Conservation (phyloP, 2,113 vertebrate genomes). For the Tupaia chinensis region DNA sequence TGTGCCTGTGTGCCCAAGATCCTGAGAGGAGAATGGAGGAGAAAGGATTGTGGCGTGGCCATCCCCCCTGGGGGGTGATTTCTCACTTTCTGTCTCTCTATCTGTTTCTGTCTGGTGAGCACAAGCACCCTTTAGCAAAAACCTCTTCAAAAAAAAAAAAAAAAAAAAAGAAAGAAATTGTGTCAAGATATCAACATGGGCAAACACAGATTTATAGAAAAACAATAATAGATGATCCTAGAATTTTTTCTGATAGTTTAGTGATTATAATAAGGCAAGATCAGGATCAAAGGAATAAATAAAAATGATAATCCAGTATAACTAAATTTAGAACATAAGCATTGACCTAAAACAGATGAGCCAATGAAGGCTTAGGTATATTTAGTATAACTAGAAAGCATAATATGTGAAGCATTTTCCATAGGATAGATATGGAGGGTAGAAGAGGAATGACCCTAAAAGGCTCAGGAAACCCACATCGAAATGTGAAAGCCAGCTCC, state of each 20-base stretch:
- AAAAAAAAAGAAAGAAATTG: neutral
- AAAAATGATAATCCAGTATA: slow-evolving; percentile 40
- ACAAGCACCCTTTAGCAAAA: too few species aligned
- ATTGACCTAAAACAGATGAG: neutral
- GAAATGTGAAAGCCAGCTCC: neutral
- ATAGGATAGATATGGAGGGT: neutral
- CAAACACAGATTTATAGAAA: neutral
- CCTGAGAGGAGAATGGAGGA: too few species aligned
- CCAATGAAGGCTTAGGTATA: neutral
- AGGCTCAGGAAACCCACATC: neutral
- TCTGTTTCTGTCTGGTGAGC: too few species aligned
- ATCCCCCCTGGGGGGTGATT: too few species aligned
- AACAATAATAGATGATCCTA: neutral
- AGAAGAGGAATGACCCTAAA: neutral
- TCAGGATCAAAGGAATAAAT: neutral
- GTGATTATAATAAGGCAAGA: slow-evolving; percentile 1
- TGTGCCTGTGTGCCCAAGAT: too few species aligned
- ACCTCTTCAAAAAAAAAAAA: neutral
- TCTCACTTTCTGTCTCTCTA: too few species aligned
- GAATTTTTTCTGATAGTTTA: neutral
- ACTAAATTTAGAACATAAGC: slow-evolving; percentile 6
- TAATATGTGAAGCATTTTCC: neutral
- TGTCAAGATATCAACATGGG: neutral
- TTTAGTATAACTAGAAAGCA: neutral
- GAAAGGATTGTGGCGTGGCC: too few species aligned